Base-by-base conservation (phyloP, 2,113 vertebrate genomes). In the Scartelaos histophorus region DNA sequence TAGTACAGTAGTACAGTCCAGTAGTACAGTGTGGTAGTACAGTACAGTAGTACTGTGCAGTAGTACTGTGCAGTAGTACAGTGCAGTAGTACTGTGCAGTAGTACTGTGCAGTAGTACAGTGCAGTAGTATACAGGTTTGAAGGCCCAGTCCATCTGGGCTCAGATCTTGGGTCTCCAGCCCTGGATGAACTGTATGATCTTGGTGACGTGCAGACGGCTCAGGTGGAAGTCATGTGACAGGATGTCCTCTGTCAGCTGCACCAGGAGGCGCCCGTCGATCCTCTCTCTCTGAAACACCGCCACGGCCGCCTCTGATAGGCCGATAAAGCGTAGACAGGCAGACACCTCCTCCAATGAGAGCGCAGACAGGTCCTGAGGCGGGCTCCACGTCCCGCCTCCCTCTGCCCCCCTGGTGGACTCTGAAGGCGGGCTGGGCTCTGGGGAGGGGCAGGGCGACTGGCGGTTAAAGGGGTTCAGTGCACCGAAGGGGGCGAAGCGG, bases 121-220 rank as follows among this genome's bases (percentile, higher is more conserved):
- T 43, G 7, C 38, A 43, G 38, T 12, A 19, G 34, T 64, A n/a
- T 64, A 17, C 29, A 64, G 34, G 61, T 64, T 64, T 64, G 60
- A 64, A 64, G 38, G 34, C 61, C 7, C 60, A 10, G 38, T 43
- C 61, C 35, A 70, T 53, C 22, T 58, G 56, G 73, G 45, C 38
- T 85, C 76, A 98, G 80, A 99, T 97, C 85, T 99, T 99, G 86
- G 97, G 97, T 84, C 98, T 92, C 98, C 98, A 99, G 79, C 98
- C 98, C 89, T 98, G 98, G 90, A 99, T 98, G 86, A 99, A 99
- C 91, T 99, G 97, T 91, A 96, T 95, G 93, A 98, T 97, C 93
- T 99, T 99, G 88, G 97, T 99, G 83, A 98, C 97, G 81, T 99
- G 97, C 62, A 99, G 95, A 82, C 97, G 97, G 89, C 96, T 98